Percentiles rank a stretch among this genome's conserved stretches.
These are phyloP conservation scores for Lates japonicus DNA, from an alignment of 2,797 vertebrate species.

Conservation along the genomic window DNA sequence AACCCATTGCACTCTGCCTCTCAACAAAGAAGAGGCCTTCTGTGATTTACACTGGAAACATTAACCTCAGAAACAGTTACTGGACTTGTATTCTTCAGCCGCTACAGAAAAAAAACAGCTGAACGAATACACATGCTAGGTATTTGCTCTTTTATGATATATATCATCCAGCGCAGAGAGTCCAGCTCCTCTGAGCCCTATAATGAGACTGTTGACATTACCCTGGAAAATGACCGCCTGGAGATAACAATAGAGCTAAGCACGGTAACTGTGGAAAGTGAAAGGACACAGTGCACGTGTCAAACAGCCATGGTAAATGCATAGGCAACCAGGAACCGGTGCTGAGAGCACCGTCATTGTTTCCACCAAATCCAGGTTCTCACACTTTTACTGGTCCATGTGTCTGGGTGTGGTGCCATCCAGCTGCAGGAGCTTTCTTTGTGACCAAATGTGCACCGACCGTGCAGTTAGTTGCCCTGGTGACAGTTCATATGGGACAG, in stretches of 20 bases:
- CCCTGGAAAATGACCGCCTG: conserved; percentile 67
- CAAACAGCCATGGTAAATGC: conserved; percentile 56
- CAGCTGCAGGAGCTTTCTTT: conserved; percentile 72
- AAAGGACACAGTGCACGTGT: conserved; percentile 60
- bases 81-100: conserved; percentile 36
- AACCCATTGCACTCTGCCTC: conserved; percentile 18
- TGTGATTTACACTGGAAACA: conserved; percentile 57
- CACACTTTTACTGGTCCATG: conserved; percentile 77
- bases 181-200: conserved; percentile 62
- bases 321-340: conserved; percentile 52
- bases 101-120: conserved; percentile 22
- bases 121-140: conserved; percentile 48
- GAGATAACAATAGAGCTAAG: conserved; percentile 70
- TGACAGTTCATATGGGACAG: conserved; percentile 66
- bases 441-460: conserved; percentile 58
- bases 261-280: conserved; percentile 73
- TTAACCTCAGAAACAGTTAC: conserved; percentile 44
- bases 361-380: conserved; percentile 80
- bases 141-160: conserved; percentile 67
- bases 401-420: conserved; percentile 80
- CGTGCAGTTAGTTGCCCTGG: conserved; percentile 49
- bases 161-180: conserved; percentile 43
- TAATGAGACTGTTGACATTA: conserved; percentile 72
- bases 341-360: conserved; percentile 71
- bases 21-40: conserved; percentile 35